phyloP scores from a whole-genome alignment of 2,888 invertebrate species.

The Melanostoma scalare region DNA sequence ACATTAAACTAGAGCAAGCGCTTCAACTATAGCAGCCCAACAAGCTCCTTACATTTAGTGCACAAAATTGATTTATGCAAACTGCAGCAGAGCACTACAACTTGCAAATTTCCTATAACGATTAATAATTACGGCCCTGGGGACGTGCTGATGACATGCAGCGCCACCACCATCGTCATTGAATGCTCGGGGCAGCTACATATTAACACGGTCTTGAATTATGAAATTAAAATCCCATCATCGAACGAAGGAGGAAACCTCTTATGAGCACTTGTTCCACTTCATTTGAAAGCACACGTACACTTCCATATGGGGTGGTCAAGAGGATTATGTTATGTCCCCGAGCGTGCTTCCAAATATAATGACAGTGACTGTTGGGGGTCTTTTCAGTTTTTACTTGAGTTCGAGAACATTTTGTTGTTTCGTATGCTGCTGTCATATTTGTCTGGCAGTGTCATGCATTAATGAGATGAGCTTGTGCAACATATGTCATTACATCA shows the following conservation, averaged over 20 bases:
- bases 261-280: conserved; percentile 48
- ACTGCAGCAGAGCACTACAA: conserved; percentile 52
- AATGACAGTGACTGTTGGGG: conserved; percentile 68
- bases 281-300: conserved; percentile 52
- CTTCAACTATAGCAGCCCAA: background rate
- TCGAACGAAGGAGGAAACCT: conserved; percentile 57
- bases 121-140: conserved; percentile 68
- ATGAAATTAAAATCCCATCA: conserved; percentile 72
- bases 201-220: conserved; percentile 73
- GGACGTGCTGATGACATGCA: conserved; percentile 67
- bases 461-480: conserved; percentile 54
- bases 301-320: conserved; percentile 43
- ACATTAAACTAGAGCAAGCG: background rate
- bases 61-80: conserved; percentile 64
- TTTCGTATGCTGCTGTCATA: conserved; percentile 41
- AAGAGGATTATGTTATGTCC: conserved; percentile 62
- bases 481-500: conserved; percentile 21
- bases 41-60: background rate
- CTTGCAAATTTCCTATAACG: conserved; percentile 71
- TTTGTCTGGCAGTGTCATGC: conserved; percentile 48
- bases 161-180: conserved; percentile 51
- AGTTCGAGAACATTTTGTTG: conserved; percentile 41
- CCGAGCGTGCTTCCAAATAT: conserved; percentile 66
- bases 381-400: conserved; percentile 50
- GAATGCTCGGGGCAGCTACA: conserved; percentile 61